Conservation (phyloP, 2,113 vertebrate species). For the Toxostoma redivivum region DNA sequence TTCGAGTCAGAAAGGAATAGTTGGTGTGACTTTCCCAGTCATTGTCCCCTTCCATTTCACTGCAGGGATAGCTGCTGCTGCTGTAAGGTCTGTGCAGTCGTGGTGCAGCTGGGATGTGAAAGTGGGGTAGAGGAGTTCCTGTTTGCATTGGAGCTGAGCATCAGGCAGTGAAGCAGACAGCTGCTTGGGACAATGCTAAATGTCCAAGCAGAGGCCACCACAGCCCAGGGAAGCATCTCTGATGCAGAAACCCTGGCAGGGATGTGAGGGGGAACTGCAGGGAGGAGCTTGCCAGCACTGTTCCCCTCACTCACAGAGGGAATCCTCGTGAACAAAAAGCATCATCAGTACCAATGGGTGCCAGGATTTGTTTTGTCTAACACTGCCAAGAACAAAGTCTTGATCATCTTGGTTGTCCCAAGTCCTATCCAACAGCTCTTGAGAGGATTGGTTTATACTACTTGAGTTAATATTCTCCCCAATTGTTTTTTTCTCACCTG, state of each 20-base stretch:
- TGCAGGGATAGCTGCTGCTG: neutral
- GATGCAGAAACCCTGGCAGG: neutral
- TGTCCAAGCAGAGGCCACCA: neutral
- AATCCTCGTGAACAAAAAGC: neutral
- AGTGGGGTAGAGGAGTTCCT: neutral
- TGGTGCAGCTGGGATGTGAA: neutral
- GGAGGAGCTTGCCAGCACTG: neutral
- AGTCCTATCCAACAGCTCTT: neutral
- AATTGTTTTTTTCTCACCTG: neutral
- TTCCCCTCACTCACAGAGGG: neutral
- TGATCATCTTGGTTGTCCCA: neutral
- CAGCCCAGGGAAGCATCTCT: neutral
- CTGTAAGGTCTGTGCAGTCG: rapidly evolving
- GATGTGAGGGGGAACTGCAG: neutral
- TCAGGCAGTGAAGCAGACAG: neutral
- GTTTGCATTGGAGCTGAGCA: neutral
- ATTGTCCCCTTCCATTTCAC: neutral
- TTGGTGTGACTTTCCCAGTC: neutral
- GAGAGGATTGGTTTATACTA: neutral
- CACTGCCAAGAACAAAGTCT: neutral
- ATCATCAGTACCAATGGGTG: neutral
- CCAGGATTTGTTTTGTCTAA: neutral
- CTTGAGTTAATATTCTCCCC: neutral
- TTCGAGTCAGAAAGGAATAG: neutral
- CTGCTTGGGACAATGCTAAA: neutral